Evolutionary conservation across 2,888 invertebrate genomes (phyloP), one percentile per base, ranked within the genome.

Genomic region (Tridacna gigas): DNA sequence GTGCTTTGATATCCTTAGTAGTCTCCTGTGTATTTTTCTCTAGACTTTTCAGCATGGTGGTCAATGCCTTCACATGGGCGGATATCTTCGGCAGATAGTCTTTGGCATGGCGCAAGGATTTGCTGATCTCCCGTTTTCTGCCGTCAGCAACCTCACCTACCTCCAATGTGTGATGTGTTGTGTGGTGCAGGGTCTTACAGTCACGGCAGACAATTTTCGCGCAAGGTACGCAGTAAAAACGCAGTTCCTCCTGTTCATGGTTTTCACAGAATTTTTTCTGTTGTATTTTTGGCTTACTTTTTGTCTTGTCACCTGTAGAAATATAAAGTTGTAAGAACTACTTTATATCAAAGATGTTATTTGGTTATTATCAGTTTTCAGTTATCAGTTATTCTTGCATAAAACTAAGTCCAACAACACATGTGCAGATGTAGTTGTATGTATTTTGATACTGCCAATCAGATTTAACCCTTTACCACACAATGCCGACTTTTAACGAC

Each of bases 191-290:
- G 12, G 88, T 88, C 28, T 88, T 88, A 65, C 88, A 88, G 28
- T 88, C 88, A 18, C 88, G 60, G 73, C 88, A 88, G 61, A 88
- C 80, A 47, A 88, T 88, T 48, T 88, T 88, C 66, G 84, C 88
- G 77, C 88, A 88, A 4, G 88, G 88, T 11, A 88, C 80, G 73
- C 88, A 88, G 74, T 63, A 88, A 74, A 88, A 88, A 18, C 88
- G 77, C 28, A 88, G 77, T 61, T 88, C 88, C 66, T 88, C 88
- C 60, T 82, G 84, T 45, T 56, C 74, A 28, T 88, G 88, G 18
- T 67, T 78, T 26, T 79, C 79, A 71, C 88, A 88, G 76, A 74
- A 88, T 51, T 86, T 83, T 74, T 86, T 88, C 67, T 88, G 82
- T 61, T 88, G 88, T 48, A 88, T 88, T 74, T 84, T 88, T 15